phyloP scores from a whole-genome alignment of 2,797 vertebrate genomes.

The Coluber constrictor region DNA sequence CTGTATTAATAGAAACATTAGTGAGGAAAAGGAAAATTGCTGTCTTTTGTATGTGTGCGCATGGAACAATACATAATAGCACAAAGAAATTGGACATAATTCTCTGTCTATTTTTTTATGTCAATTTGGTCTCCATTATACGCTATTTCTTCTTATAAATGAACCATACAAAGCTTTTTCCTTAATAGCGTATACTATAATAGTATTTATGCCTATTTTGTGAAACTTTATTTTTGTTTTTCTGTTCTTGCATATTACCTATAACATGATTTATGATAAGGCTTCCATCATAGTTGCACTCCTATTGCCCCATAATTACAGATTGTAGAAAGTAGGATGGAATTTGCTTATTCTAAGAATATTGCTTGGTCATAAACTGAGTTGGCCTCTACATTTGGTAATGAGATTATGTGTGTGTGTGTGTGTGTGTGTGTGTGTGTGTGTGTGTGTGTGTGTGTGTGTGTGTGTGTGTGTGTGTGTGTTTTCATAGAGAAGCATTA shows the following conservation, averaged over 20 bases:
- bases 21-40: background rate
- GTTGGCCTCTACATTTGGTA: slow-evolving; percentile 37
- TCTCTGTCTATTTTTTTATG: background rate
- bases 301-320: slow-evolving; percentile 46
- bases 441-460: slow-evolving; percentile 23
- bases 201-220: background rate
- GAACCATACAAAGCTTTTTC: slow-evolving; percentile 7
- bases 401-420: background rate
- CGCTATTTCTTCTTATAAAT: background rate
- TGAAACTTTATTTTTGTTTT: background rate
- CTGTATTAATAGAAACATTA: slow-evolving; percentile 38
- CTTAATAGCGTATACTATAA: background rate
- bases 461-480: slow-evolving; percentile 19
- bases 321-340: slow-evolving; percentile 40
- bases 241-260: background rate
- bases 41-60: background rate
- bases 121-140: background rate
- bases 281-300: slow-evolving; percentile 21
- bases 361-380: slow-evolving; percentile 38
- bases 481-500: slow-evolving; percentile 10
- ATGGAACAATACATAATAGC: background rate
- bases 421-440: slow-evolving; percentile 18
- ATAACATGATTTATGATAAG: slow-evolving; percentile 35
- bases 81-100: slow-evolving; percentile 18
- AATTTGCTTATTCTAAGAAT: slow-evolving; percentile 43